Conservation (phyloP, 1,140 invertebrate genomes). For the Steinernema feltiae region DNA sequence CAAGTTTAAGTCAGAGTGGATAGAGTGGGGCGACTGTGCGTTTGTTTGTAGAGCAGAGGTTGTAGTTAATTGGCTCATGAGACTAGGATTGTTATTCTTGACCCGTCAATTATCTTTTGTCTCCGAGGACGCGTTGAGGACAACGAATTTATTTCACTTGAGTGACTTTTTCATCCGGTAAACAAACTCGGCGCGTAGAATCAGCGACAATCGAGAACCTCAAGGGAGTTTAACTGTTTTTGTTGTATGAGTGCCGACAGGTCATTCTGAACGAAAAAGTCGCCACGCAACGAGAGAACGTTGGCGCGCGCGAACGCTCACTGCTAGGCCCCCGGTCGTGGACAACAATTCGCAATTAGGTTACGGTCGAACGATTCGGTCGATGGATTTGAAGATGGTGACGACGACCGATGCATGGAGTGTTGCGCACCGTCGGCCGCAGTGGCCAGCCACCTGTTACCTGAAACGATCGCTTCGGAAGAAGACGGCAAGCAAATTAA, state of each 20-base stretch:
- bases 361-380: slow-evolving; percentile 4
- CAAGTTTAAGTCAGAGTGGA: too few relatives aligned
- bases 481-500: neutral
- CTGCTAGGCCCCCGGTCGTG: neutral
- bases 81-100: slow-evolving; percentile 5
- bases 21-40: neutral
- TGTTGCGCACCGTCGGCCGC: neutral
- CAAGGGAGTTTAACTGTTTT: too few relatives aligned
- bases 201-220: too few relatives aligned
- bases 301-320: slow-evolving; percentile 1
- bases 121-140: slow-evolving; percentile 4
- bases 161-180: neutral
- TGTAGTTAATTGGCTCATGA: neutral
- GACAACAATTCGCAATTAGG: slow-evolving; percentile 11
- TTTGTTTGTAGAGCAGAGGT: neutral
- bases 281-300: neutral
- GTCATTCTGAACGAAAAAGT: neutral
- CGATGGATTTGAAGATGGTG: neutral
- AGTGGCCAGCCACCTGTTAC: slow-evolving; percentile 9
- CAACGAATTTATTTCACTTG: neutral
- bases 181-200: neutral
- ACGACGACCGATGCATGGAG: neutral
- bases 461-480: neutral
- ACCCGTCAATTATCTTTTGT: slow-evolving; percentile 5
- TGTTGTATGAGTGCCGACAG: neutral